Evolutionary conservation across 2,888 invertebrate species (phyloP).

Genomic region (Polydrusus pterygomalis): DNA sequence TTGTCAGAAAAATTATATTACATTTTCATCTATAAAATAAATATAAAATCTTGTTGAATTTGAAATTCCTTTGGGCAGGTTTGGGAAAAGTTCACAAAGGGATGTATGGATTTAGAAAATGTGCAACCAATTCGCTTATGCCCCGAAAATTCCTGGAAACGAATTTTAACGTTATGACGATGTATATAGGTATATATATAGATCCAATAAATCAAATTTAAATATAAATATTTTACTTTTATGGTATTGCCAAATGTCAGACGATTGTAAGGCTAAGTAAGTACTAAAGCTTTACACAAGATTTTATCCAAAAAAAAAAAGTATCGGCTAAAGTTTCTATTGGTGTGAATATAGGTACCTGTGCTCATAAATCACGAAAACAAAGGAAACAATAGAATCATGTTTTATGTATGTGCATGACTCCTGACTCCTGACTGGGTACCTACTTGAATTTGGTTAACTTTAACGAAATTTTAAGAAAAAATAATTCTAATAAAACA

Average conservation of each 20-base stretch:
- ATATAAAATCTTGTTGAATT: conserved; percentile 37
- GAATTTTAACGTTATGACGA: conserved; percentile 19
- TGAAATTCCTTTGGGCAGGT: conserved; percentile 35
- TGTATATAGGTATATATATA: conserved; percentile 10
- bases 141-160: conserved; percentile 13
- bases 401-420: too few relatives aligned
- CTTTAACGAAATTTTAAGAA: neutral
- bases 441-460: too few relatives aligned
- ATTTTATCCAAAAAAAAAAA: too few relatives aligned
- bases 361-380: too few relatives aligned
- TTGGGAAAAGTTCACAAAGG: conserved; percentile 36
- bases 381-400: too few relatives aligned
- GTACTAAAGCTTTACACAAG: too few relatives aligned
- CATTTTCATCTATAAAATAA: conserved; percentile 39
- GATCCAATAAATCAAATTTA: neutral
- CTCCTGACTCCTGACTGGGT: too few relatives aligned
- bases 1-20: conserved; percentile 34
- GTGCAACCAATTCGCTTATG: conserved; percentile 33
- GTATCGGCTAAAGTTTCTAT: too few relatives aligned
- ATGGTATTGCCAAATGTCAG: neutral
- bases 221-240: neutral
- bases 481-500: conserved; percentile 12
- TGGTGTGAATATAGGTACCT: neutral
- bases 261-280: too few relatives aligned
- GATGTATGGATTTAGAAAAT: conserved; percentile 35